These are phyloP conservation scores for Enhydra lutris DNA, from an alignment of 2,113 vertebrate species.

Conservation along the genomic window DNA sequence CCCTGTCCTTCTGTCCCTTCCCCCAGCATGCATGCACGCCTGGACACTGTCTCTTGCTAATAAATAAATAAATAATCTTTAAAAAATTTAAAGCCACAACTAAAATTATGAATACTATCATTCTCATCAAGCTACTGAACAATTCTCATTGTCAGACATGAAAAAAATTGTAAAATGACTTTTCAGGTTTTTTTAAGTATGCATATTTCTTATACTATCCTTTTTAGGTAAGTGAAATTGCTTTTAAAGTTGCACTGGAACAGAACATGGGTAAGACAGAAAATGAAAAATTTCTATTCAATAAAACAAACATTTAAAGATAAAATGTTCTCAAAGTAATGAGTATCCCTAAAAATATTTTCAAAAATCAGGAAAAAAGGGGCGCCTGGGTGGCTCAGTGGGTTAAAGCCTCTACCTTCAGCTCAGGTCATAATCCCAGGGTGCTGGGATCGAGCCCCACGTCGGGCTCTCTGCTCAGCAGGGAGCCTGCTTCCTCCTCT, in stretches of 20 bases:
- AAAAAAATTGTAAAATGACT: neutral
- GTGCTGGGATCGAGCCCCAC: too few relatives aligned
- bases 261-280: neutral
- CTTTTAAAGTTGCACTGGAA: neutral
- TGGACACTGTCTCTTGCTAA: neutral
- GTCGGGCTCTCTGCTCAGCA: too few relatives aligned
- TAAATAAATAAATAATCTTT: neutral
- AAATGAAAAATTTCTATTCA: neutral
- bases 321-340: constrained; percentile 44
- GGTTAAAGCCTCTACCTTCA: too few relatives aligned
- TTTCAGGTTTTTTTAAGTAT: neutral
- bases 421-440: too few relatives aligned
- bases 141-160: neutral
- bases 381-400: too few relatives aligned
- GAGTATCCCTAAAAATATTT: neutral
- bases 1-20: neutral
- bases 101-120: neutral
- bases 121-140: constrained; percentile 5
- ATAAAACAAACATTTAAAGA: constrained; percentile 36
- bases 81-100: constrained; percentile 24
- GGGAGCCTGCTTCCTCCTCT: too few relatives aligned
- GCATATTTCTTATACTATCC: neutral
- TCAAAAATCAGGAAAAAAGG: neutral
- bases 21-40: too few relatives aligned
- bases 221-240: constrained; percentile 9